Evolutionary conservation across 2,888 invertebrate genomes (phyloP), one percentile per base, ranked within the genome.

Genomic region (Stegophylla sp.): DNA sequence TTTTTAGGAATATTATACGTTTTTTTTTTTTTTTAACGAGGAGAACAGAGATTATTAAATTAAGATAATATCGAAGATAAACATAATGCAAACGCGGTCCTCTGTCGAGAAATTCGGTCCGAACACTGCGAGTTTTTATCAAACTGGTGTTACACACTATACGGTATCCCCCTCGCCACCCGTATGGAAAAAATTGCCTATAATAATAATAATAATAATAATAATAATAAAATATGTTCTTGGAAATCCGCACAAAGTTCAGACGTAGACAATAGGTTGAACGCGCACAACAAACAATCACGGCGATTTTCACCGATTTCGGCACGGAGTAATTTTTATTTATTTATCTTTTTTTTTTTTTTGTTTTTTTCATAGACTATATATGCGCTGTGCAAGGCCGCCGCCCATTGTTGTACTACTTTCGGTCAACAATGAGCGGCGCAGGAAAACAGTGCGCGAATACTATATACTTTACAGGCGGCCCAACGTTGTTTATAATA

Each of bases 381-480:
- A n/a, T n/a, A n/a, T n/a, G n/a, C 23, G 12, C 15, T 20, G 2
- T 20, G 4, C 74, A 45, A 74, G 74, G n/a, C n/a, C n/a, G n/a
- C n/a, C n/a, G 74, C 20, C 61, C 15, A 1, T 28, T 15, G 48
- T 73, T 74, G 74, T 48, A 1, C 45, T 48, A n/a, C 20, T 48
- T 74, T 74, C 23, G 28, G 48, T 45, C 74, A 28, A 74, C 74
- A 74, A 74, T 74, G 48, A 28, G 9, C 9, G n/a, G 26, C 26
- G 59, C 5, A 15, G 28, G 20, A 72, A 26, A 20, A 63, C 48
- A 34, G 20, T 15, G 20, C 15, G 15, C 15, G 15, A 48, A 73
- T 43, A n/a, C n/a, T n/a, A n/a, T 43, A 43, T 59, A 26, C n/a
- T 59, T 43, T 1, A n/a, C n/a, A 12, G 13, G 23, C 17, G 28